phyloP scores from a whole-genome alignment of 2,113 vertebrate genomes.

The Anser cygnoides region DNA sequence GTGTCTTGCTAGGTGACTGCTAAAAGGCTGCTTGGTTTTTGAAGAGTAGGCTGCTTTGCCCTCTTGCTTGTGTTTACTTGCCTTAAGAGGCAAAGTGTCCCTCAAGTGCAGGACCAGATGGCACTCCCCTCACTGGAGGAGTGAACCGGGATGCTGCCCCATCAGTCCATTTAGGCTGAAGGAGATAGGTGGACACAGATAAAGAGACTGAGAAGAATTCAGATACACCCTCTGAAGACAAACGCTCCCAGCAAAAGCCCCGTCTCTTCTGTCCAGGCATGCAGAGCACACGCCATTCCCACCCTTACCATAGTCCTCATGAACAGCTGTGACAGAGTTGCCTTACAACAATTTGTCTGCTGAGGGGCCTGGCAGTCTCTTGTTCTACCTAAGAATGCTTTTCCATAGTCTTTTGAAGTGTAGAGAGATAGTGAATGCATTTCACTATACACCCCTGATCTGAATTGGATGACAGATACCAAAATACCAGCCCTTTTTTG shows the following conservation, averaged over 20 bases:
- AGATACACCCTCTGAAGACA: not conserved
- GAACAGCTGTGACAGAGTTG: not conserved
- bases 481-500: not conserved
- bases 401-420: not conserved
- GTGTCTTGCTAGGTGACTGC: not conserved
- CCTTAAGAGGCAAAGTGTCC: not conserved
- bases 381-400: not conserved
- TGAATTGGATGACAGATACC: not conserved
- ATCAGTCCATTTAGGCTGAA: rapidly evolving
- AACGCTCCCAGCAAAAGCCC: not conserved
- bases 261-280: not conserved
- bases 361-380: not conserved
- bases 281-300: not conserved
- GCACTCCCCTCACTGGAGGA: not conserved
- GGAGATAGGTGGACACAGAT: not conserved
- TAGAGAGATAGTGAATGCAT: too few species aligned
- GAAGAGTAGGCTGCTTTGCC: not conserved
- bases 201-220: not conserved
- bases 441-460: not conserved
- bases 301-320: not conserved
- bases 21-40: not conserved
- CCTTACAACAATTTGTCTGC: not conserved
- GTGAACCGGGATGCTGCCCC: not conserved
- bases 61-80: not conserved
- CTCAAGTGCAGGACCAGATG: not conserved